Base-by-base conservation (phyloP, 2,888 invertebrate genomes). In the Drosophila eohydei region DNA sequence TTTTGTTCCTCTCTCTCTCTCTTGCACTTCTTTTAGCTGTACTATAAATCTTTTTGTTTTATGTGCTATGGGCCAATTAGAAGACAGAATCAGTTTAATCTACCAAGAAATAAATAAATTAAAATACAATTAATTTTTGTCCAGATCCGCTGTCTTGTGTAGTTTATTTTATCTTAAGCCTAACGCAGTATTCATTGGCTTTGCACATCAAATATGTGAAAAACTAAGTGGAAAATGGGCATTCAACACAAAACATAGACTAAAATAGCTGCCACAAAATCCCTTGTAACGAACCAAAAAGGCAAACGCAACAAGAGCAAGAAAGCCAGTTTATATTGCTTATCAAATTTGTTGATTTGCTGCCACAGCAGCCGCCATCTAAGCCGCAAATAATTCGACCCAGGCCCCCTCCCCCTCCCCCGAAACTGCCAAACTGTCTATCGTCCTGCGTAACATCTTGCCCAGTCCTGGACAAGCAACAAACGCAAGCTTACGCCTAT, bases 291-390 rank as follows among this genome's bases (percentile, higher is more conserved):
- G 78, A 76, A 11, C 38, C 14, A 8, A 56, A 56, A 59, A 44
- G 46, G 44, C 50, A 43, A 54, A 36, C 48, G 52, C 68, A 66
- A 63, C 60, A 70, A 60, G 50, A 77, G 44, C 44, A 34, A 44
- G 48, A 52, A 48, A 51, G 67, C 57, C 77, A 63, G 88, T 83
- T 88, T 87, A 81, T 82, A 78, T 83, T 89, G 85, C 82, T 88
- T 89, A 88, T 88, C 82, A 85, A 89, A 87, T 89, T 89, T 84
- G 86, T 87, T 88, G 88, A 89, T 89, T 88, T 87, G 78, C 82
- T 80, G 81, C 83, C 81, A 46, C 81, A 83, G 85, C 83, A 81
- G 80, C 54, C 67, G 71, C 55, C 68, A 58, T 58, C 72, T 83
- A 86, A 86, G 82, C 83, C 83, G 80, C 86, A 86, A 86, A 83